These are phyloP conservation scores for Heterocephalus glaber DNA, from an alignment of 2,113 vertebrate genomes.

Conservation along the genomic window DNA sequence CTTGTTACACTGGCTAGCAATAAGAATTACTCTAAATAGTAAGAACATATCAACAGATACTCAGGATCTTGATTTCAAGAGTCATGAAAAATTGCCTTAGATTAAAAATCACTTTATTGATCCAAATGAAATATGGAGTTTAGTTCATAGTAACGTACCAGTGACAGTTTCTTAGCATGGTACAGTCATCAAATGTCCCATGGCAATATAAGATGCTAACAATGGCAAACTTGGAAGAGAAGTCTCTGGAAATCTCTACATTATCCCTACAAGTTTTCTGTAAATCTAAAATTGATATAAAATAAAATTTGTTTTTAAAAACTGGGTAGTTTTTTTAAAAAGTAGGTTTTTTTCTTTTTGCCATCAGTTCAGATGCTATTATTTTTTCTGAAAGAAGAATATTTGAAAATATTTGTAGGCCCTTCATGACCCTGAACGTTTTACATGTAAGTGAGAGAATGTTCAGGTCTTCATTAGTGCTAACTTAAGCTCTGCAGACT, in stretches of 20 bases:
- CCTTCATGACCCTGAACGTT: conserved; percentile 62
- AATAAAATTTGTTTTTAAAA: conserved; percentile 8
- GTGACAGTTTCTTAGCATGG: neutral
- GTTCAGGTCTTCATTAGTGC: conserved; percentile 76
- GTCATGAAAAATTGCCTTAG: neutral
- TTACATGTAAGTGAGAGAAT: conserved; percentile 78
- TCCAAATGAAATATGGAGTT: neutral
- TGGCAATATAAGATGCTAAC: neutral
- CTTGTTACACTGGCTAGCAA: neutral
- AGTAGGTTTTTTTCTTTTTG: neutral
- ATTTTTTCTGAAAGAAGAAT: conserved; percentile 42
- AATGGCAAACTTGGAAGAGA: neutral
- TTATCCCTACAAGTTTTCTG: neutral
- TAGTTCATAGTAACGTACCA: neutral
- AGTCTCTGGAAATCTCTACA: neutral
- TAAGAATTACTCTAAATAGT: conserved; percentile 30
- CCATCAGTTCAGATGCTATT: neutral
- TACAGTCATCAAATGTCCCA: neutral
- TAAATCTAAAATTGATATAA: conserved; percentile 46
- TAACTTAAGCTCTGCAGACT: conserved; percentile 81
- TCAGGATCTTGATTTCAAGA: conserved; percentile 7
- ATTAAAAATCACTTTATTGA: conserved; percentile 44
- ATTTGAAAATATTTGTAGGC: neutral
- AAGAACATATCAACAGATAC: neutral
- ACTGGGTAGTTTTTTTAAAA: neutral